Evolutionary conservation across 2,888 invertebrate genomes (phyloP), one percentile per base, ranked within the genome.

Genomic region (Anagyrus pseudococci): DNA sequence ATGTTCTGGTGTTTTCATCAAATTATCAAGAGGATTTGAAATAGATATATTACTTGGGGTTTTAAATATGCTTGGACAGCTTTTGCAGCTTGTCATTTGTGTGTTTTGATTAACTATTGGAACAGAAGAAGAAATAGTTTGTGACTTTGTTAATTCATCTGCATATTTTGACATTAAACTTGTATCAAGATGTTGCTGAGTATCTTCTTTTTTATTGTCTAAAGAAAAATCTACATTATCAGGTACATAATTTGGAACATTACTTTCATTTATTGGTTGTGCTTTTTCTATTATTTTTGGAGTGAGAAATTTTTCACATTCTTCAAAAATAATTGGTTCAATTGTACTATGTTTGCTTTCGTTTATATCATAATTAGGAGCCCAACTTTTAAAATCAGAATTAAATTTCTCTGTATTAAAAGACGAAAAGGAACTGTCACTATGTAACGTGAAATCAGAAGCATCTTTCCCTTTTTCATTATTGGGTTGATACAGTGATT

Each of bases 351-450:
- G 53, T 49, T 62, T 64, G 37, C 58, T 61, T 8, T 62, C 50
- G 26, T 44, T 62, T 15, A 61, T 20, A 29, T 66, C 66, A 61
- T 56, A 22, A 19, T 46, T 68, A 26, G 70, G 68, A 4, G 72
- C 71, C 75, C 75, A 77, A 0, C 67, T 58, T 64, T 75, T 77
- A 41, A 74, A 75, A n/a, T 72, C 72, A 17, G 71, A 65, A 26
- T 75, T 72, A 41, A 76, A 68, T 61, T 70, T 74, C 19, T 72
- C 72, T 10, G 71, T 70, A 48, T 74, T 72, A 13, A 72, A 70
- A 17, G 70, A 63, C 10, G 68, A 70, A 20, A 71, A 69, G 7
- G 73, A 72, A 57, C 70, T 69, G 23, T 72, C 71, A 19, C 73
- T 72, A 0, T 70, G 70, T 13, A 75, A 63, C 1, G 74, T 73